Conservation (phyloP, 2,888 invertebrate species). For the Lepidochrysops patricia region DNA sequence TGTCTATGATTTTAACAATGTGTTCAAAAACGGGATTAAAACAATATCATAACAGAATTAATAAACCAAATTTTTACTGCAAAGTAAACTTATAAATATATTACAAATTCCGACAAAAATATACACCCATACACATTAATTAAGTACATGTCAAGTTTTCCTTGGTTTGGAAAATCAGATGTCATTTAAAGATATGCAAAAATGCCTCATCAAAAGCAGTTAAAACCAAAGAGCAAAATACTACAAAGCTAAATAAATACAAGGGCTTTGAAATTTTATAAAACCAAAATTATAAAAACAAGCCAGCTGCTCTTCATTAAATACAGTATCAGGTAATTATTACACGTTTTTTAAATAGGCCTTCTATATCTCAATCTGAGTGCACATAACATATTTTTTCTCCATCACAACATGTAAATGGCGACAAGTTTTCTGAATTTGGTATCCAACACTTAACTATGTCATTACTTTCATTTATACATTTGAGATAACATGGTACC, state of each 20-base stretch:
- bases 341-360: neutral
- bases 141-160: slow-evolving; percentile 10
- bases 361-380: too few species aligned
- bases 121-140: neutral
- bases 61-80: slow-evolving; percentile 8
- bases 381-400: too few species aligned
- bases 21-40: too few species aligned
- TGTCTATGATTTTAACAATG: too few species aligned
- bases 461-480: too few species aligned
- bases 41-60: neutral
- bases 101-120: slow-evolving; percentile 7
- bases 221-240: neutral
- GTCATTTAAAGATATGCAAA: neutral
- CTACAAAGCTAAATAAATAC: neutral
- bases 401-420: too few species aligned
- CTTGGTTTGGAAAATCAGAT: neutral
- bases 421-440: too few species aligned
- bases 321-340: neutral
- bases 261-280: neutral
- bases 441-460: too few species aligned
- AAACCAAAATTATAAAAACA: neutral
- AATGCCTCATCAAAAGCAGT: neutral
- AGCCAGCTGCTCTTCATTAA: neutral
- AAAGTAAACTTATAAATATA: slow-evolving; percentile 11
- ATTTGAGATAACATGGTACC: too few species aligned